Conservation (phyloP, 2,113 vertebrate species). For the Apteryx mantelli region DNA sequence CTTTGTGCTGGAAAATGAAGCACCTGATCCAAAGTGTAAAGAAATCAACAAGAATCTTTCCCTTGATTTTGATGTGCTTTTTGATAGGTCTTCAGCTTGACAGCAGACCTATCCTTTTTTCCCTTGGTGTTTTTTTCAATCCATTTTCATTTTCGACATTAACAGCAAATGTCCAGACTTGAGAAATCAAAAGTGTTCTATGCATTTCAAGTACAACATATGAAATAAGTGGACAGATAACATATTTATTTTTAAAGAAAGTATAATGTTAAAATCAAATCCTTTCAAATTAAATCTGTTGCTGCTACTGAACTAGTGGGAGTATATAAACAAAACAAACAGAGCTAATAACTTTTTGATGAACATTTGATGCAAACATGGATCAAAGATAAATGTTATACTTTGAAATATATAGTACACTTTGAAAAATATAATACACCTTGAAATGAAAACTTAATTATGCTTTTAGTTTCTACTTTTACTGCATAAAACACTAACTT, state of each 20-base stretch:
- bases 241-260: not conserved
- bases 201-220: not conserved
- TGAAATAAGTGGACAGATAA: not conserved
- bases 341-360: not conserved
- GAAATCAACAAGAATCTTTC: not conserved
- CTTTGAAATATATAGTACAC: not conserved
- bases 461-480: not conserved
- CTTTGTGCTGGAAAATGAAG: not conserved
- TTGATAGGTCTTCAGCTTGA: not conserved
- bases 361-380: not conserved
- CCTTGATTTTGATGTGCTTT: not conserved
- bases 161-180: not conserved
- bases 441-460: not conserved
- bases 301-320: not conserved
- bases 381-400: not conserved
- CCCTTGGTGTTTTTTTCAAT: not conserved
- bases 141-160: not conserved
- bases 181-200: not conserved
- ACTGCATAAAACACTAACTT: not conserved
- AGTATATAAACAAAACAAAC: not conserved
- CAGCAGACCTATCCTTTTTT: not conserved
- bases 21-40: accelerated
- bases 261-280: not conserved
- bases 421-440: not conserved
- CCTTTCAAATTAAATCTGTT: not conserved